These are phyloP conservation scores for Pinctada fucata DNA, from an alignment of 2,888 invertebrate genomes.

Conservation along the genomic window DNA sequence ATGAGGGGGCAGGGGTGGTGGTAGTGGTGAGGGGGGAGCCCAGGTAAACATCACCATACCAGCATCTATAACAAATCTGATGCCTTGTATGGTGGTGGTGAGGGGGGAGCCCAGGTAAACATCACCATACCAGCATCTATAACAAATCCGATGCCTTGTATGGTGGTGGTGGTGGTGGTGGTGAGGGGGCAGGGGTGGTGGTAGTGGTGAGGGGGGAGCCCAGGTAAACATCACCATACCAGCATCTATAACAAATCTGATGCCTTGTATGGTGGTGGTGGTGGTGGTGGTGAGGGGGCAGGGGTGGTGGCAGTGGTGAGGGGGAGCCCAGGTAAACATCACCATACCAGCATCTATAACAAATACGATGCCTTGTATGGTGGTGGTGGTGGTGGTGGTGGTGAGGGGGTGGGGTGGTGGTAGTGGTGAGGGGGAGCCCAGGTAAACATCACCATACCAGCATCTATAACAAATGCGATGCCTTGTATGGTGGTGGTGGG, in stretches of 20 bases:
- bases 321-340: constrained; percentile 72
- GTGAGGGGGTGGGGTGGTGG: no score
- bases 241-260: constrained; percentile 93
- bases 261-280: constrained; percentile 83
- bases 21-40: no score
- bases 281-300: constrained; percentile 76
- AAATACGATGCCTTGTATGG: constrained; percentile 86
- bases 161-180: constrained; percentile 81
- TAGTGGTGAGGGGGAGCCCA: constrained; percentile 76
- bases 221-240: constrained; percentile 85
- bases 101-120: no score
- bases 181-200: no score
- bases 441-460: constrained; percentile 84
- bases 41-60: constrained; percentile 85
- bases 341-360: constrained; percentile 95
- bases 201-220: no score
- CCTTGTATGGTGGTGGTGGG: constrained; percentile 80
- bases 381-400: constrained; percentile 82
- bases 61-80: constrained; percentile 93
- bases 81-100: constrained; percentile 80
- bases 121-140: constrained; percentile 94
- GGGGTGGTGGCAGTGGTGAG: no score
- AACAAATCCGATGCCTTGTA: constrained; percentile 89
- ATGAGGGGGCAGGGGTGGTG: no score
- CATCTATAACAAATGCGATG: constrained; percentile 93